phyloP scores from a whole-genome alignment of 2,888 invertebrate species.

The Deroplatys truncata region DNA sequence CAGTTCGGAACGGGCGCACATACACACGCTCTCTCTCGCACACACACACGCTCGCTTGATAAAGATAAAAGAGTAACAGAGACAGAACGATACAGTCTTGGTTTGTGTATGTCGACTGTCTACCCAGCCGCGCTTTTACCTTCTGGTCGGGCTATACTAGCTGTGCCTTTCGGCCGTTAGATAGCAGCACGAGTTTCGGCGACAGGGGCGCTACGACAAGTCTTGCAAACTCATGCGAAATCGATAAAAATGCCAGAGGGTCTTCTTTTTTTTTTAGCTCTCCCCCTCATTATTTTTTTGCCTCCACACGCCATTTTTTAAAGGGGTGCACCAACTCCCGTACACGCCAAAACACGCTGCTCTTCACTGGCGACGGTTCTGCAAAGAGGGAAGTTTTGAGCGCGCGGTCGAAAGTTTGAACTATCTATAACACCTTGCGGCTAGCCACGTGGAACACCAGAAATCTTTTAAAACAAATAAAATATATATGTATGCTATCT shows the following conservation, averaged over 20 bases:
- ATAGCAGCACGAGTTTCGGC: slow-evolving; percentile 19
- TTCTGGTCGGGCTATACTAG: slow-evolving; percentile 7
- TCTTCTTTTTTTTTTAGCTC: slow-evolving; percentile 8
- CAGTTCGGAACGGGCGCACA: neutral
- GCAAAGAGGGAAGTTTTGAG: neutral
- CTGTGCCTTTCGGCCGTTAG: slow-evolving; percentile 17
- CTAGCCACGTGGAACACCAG: neutral
- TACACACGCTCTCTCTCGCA: slow-evolving; percentile 3
- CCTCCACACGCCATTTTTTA: slow-evolving; percentile 1
- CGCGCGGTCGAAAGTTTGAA: neutral
- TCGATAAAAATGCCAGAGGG: slow-evolving; percentile 21
- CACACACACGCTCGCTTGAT: neutral
- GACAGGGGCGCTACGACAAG: slow-evolving; percentile 17
- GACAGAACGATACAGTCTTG: neutral
- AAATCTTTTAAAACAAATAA: too few relatives aligned
- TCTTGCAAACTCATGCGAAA: slow-evolving; percentile 19
- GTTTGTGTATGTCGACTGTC: slow-evolving; percentile 16
- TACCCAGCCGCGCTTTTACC: slow-evolving; percentile 13
- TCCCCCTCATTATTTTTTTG: slow-evolving; percentile 13
- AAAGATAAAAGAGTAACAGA: neutral
- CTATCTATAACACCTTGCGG: neutral
- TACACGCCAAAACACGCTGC: neutral
- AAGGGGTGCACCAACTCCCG: slow-evolving; percentile 9
- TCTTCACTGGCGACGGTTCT: neutral
- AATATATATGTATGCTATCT: too few relatives aligned